Evolutionary conservation across 2,113 vertebrate species (phyloP), one percentile per base, ranked within the genome.

Genomic region (Hylia prasina): DNA sequence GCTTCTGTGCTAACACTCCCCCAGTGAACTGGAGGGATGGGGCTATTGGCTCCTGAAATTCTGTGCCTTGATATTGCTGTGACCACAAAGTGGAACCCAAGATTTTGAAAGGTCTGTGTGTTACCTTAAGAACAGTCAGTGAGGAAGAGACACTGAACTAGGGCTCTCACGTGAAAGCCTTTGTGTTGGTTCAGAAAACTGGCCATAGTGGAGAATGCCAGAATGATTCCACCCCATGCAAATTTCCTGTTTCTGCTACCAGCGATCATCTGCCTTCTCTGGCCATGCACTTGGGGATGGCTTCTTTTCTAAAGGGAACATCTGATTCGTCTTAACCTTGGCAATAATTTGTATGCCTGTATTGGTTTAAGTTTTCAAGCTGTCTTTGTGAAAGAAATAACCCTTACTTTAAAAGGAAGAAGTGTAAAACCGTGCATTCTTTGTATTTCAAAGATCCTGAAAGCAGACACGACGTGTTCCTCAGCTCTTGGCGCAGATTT

Each of bases 1-100:
- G 10, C 10, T 8, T 47, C 42, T 57, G 53, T 13, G 2, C 39
- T 42, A 60, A 61, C 30, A 18, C 10, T 44, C 4, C 15, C 13
- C 0, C 15, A 50, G 73, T 0, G 0, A 73, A 81, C 23, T 0
- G 0, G 35, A 77, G 8, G 45, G n/a, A 64, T 5, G 35, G 9
- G 23, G 25, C 48, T 73, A 53, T 18, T 0, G 2, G 5, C 23
- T 45, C 20, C 45, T 23, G 7, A 37, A 86, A 69, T 60, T 65
- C n/a, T 37, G 25, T 57, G 37, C 47, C 56, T 70, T 31, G 13
- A 37, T 25, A 37, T 11, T 2, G 2, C 42, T 37, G 25, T 17
- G 64, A 31, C 28, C 13, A 8, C 0, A 2, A 68, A 66, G 44
- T 6, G 37, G 27, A 64, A 48, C 16, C 7, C 11, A 21, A 54